Evolutionary conservation across 2,797 vertebrate genomes (phyloP).

Genomic region (Acropternis orthonyx): DNA sequence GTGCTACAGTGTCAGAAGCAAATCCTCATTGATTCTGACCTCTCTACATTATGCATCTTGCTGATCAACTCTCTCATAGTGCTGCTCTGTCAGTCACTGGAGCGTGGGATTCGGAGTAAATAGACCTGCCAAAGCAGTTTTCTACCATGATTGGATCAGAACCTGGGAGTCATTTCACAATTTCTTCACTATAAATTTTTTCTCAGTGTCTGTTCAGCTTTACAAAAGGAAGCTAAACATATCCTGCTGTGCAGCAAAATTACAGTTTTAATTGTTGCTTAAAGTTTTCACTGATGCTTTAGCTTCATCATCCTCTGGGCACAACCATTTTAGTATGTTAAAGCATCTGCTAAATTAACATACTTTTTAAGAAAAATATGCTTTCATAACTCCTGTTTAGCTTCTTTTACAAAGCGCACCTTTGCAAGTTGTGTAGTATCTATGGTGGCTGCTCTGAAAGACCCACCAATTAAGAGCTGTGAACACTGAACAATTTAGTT

Average conservation of each 20-base stretch:
- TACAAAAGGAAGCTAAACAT: not conserved
- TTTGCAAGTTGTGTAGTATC: not conserved
- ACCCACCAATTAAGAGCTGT: not conserved
- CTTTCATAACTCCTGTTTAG: not conserved
- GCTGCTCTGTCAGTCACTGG: not conserved
- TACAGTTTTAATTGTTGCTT: conserved; percentile 6
- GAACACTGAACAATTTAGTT: not conserved
- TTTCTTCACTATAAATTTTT: not conserved
- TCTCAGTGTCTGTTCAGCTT: not conserved
- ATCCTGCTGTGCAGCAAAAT: not conserved
- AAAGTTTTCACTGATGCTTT: not conserved
- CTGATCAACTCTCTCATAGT: not conserved
- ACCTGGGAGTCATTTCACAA: not conserved
- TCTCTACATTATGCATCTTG: not conserved
- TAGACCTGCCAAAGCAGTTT: not conserved
- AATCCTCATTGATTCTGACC: conserved; percentile 40
- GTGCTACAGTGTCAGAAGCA: not conserved
- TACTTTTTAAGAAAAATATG: not conserved
- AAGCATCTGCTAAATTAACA: conserved; percentile 13
- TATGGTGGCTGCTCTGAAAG: not conserved
- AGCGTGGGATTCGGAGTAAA: not conserved
- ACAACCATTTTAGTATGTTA: not conserved
- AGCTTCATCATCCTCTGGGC: not conserved
- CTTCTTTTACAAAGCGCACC: not conserved
- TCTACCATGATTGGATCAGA: not conserved